Percentiles rank a stretch among this genome's conserved stretches.
Evolutionary conservation across 2,797 vertebrate species (phyloP).

Genomic region (Acanthurus leucopareius): DNA sequence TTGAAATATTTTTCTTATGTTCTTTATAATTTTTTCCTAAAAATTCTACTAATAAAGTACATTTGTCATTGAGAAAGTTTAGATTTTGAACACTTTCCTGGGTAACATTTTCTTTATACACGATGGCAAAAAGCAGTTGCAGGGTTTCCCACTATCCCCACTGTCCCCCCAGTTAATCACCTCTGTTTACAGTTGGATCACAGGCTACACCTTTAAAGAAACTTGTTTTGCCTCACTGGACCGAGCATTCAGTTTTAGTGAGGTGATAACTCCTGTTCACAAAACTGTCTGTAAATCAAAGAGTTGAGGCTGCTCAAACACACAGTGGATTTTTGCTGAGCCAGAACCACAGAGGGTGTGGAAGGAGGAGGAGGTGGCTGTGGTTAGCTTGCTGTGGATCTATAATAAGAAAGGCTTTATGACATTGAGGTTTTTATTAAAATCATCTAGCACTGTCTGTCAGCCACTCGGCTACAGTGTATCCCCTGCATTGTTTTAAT

Average conservation of each 20-base stretch:
- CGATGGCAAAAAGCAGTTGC: no score
- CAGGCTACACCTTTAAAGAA: conserved; percentile 21
- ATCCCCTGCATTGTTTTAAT: conserved; percentile 12
- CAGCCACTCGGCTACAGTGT: conserved; percentile 15
- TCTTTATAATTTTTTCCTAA: no score
- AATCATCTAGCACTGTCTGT: conserved; percentile 42
- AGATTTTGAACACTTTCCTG: no score
- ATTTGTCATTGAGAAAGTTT: no score
- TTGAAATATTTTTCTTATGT: no score
- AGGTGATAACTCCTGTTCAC: conserved; percentile 40
- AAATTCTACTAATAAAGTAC: no score
- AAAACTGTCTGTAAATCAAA: conserved; percentile 56
- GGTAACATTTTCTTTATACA: no score
- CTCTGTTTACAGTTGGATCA: not conserved
- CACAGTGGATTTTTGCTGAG: conserved; percentile 62
- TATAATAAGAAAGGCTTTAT: conserved; percentile 72
- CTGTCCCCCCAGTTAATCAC: not conserved
- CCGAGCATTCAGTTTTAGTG: conserved; percentile 13
- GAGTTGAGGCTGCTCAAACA: conserved; percentile 48
- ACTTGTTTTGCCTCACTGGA: not conserved
- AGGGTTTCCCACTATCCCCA: no score
- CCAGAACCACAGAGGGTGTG: conserved; percentile 81
- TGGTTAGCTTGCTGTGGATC: conserved; percentile 67
- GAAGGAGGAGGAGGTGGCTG: conserved; percentile 67
- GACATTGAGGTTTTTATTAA: conserved; percentile 61